Evolutionary conservation across 1,140 invertebrate genomes (phyloP), one percentile per base, ranked within the genome.

Genomic region (Cephus cinctus): DNA sequence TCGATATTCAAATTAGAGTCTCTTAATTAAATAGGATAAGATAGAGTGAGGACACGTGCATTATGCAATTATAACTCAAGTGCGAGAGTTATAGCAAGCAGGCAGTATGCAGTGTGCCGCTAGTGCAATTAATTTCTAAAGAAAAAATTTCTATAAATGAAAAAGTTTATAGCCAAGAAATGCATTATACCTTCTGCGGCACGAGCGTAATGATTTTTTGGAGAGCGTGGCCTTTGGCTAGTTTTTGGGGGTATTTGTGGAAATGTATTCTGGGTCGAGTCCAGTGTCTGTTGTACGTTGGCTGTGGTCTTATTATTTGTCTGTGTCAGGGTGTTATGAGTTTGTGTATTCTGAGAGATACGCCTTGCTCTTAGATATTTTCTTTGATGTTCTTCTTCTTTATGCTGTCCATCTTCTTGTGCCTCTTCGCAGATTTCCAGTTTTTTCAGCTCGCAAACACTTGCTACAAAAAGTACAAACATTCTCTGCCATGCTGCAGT

Each of bases 391-490:
- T 65, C 63, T 40, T 58, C 61, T 47, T 69, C 62, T 53, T 55
- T 54, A 58, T 52, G 56, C 50, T 49, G 58, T 54, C 54, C 61
- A 52, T 50, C 31, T 45, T 52, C 47, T 19, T 39, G 56, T 52
- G 54, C 50, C 19, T 74, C 63, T 60, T 65, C 52, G 54, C 56
- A 54, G 57, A 75, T 68, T 57, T 68, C 71, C 70, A 77, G 57
- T 47, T 74, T 77, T 74, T 75, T 72, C 73, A 73, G 72, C 67
- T 75, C 65, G 67, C 66, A 73, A 55, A 75, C 59, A 72, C 65
- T 75, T 59, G 61, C 75, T 77, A 76, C 65, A 75, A 75, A 73
- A 75, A 66, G 55, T 35, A 43, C 42, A 71, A 76, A 76, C 64
- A 73, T 68, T 67, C 67, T 68, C 65, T 66, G 69, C 71, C 71